Evolutionary conservation across 2,888 invertebrate genomes (phyloP).

Genomic region (Acleris sparsana): DNA sequence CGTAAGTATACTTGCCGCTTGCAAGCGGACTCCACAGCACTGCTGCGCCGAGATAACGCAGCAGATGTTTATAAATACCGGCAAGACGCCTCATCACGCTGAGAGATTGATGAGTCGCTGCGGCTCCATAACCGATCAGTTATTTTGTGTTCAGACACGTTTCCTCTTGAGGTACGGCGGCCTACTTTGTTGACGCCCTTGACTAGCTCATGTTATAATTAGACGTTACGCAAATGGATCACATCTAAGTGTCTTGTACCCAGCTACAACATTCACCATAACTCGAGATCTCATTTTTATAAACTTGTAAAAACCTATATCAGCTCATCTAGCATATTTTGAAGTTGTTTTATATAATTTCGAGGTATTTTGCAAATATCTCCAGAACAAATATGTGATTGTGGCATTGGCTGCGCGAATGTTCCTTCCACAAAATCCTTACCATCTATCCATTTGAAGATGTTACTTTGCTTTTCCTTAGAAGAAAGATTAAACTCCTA

Average conservation of each 20-base stretch:
- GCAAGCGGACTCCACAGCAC: not conserved
- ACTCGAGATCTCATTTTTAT: not conserved
- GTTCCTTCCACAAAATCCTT: slow-evolving; percentile 15
- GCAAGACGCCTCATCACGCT: slow-evolving; percentile 7
- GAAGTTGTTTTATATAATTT: slow-evolving; percentile 30
- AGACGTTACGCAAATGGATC: slow-evolving; percentile 27
- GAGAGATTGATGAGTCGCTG: slow-evolving; percentile 15
- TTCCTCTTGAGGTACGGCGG: slow-evolving; percentile 25
- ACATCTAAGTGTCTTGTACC: slow-evolving; percentile 21
- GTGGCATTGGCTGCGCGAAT: slow-evolving; percentile 20
- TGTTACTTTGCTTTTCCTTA: slow-evolving; percentile 8
- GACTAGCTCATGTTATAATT: slow-evolving; percentile 34
- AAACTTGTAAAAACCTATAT: slow-evolving; percentile 10
- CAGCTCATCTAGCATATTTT: slow-evolving; percentile 9
- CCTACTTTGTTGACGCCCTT: slow-evolving; percentile 29
- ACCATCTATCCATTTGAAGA: slow-evolving; percentile 8
- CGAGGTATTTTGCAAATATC: slow-evolving; percentile 16
- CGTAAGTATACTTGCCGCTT: slow-evolving; percentile 13
- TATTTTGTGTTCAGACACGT: slow-evolving; percentile 5
- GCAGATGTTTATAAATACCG: slow-evolving; percentile 3
- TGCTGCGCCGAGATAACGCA: slow-evolving; percentile 1
- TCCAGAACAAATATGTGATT: slow-evolving; percentile 3
- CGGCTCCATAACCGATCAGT: slow-evolving; percentile 22
- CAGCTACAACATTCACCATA: not conserved
- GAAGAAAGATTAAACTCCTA: slow-evolving; percentile 2